These are phyloP conservation scores for Stichodactyla helianthus DNA, from an alignment of 64 coral and sea anemone genomes.

Conservation along the genomic window DNA sequence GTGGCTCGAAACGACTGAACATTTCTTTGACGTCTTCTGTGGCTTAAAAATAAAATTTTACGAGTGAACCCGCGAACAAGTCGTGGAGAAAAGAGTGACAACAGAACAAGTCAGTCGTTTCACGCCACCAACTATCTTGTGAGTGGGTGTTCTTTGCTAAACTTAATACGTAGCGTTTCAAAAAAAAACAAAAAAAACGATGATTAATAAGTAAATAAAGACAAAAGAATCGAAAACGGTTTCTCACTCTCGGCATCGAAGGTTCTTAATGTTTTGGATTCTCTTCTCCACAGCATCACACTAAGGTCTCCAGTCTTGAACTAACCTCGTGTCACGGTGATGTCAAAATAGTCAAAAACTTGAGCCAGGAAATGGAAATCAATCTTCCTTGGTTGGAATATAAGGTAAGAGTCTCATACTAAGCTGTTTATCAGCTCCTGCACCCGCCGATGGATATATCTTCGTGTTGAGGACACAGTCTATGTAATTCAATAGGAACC, in stretches of 20 bases:
- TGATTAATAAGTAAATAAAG: too few species aligned
- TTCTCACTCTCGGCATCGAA: not conserved
- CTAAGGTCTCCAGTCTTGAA: constrained; percentile 34
- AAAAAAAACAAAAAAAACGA: too few species aligned
- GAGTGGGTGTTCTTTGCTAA: too few species aligned
- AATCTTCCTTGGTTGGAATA: constrained; percentile 12
- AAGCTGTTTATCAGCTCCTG: not conserved
- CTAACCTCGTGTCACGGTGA: constrained; percentile 31
- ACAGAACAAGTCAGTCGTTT: too few species aligned
- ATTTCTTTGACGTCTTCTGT: too few species aligned
- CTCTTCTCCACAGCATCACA: constrained; percentile 25
- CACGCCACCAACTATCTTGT: too few species aligned
- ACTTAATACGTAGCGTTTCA: too few species aligned
- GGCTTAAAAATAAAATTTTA: too few species aligned
- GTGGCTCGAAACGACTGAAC: too few species aligned
- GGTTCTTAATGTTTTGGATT: not conserved
- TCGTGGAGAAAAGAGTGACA: too few species aligned
- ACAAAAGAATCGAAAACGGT: not conserved
- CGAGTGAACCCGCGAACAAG: too few species aligned
- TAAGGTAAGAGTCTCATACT: not conserved
- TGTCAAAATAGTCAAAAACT: constrained; percentile 26
- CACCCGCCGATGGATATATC: not conserved
- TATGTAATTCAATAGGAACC: too few species aligned
- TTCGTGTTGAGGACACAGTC: not conserved
- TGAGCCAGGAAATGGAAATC: constrained; percentile 27